A percentile compares a stretch with the other conserved stretches of the same genome.
These are phyloP conservation scores for Danio tinwini DNA, from an alignment of 2,797 vertebrate genomes.

Conservation along the genomic window DNA sequence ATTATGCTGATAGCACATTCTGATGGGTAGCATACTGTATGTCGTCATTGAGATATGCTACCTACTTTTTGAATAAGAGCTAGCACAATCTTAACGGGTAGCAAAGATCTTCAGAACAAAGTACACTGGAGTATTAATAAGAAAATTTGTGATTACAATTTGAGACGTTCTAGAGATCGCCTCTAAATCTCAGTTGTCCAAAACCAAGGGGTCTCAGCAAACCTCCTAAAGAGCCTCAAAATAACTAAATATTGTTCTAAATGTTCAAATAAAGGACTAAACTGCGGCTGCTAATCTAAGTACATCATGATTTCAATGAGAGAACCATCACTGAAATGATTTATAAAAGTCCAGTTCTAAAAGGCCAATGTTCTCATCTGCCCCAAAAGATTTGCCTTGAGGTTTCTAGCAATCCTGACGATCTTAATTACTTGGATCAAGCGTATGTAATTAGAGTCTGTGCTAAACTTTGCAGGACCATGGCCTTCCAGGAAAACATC, in stretches of 20 bases:
- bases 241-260: too few species aligned
- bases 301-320: too few species aligned
- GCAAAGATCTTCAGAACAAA: too few species aligned
- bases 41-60: too few species aligned
- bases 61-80: too few species aligned
- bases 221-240: not conserved
- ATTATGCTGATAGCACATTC: too few species aligned
- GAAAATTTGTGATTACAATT: not conserved
- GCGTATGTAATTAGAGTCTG: not conserved
- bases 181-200: not conserved
- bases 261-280: too few species aligned
- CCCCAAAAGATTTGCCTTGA: not conserved
- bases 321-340: too few species aligned
- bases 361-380: not conserved
- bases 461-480: constrained; percentile 5
- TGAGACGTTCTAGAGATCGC: not conserved
- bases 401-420: not conserved
- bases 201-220: not conserved
- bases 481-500: not conserved
- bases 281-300: too few species aligned
- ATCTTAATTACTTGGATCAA: not conserved
- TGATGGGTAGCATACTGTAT: too few species aligned
- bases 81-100: too few species aligned
- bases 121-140: not conserved
- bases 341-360: not conserved